A percentile compares a stretch with the other conserved stretches of the same genome.
Evolutionary conservation across 2,797 vertebrate genomes (phyloP).

Genomic region (Psittacula echo): DNA sequence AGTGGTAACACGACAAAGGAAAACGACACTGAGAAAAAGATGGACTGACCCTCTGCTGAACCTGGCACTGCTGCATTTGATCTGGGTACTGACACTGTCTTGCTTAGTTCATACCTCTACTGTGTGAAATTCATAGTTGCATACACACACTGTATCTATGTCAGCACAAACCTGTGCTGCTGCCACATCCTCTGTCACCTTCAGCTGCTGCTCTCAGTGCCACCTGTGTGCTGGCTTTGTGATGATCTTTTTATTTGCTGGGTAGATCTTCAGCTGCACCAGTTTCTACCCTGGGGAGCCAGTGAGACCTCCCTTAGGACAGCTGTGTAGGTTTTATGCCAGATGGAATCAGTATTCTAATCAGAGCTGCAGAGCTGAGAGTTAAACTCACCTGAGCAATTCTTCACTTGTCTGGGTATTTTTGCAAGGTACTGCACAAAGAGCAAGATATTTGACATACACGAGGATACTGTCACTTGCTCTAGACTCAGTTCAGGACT

Average conservation of each 20-base stretch:
- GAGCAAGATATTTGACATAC: background rate
- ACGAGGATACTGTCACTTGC: background rate
- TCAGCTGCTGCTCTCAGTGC: background rate
- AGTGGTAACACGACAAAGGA: background rate
- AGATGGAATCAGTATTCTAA: background rate
- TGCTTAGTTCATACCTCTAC: background rate
- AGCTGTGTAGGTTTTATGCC: background rate
- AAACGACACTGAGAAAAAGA: background rate
- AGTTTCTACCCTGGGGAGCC: background rate
- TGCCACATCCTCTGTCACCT: background rate
- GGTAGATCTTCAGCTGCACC: background rate
- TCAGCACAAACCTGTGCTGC: conserved; percentile 10
- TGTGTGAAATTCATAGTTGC: background rate
- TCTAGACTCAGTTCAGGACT: background rate
- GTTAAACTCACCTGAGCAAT: background rate
- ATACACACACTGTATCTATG: background rate
- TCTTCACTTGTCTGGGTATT: background rate
- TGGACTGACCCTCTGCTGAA: background rate
- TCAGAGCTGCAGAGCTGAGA: background rate
- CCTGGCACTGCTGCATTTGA: background rate
- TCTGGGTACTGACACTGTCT: background rate
- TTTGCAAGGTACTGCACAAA: background rate
- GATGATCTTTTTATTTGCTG: background rate
- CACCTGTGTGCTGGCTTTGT: background rate
- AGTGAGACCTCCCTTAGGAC: background rate